These are phyloP conservation scores for Calliopum simillimum DNA, from an alignment of 2,888 invertebrate genomes.

Conservation along the genomic window DNA sequence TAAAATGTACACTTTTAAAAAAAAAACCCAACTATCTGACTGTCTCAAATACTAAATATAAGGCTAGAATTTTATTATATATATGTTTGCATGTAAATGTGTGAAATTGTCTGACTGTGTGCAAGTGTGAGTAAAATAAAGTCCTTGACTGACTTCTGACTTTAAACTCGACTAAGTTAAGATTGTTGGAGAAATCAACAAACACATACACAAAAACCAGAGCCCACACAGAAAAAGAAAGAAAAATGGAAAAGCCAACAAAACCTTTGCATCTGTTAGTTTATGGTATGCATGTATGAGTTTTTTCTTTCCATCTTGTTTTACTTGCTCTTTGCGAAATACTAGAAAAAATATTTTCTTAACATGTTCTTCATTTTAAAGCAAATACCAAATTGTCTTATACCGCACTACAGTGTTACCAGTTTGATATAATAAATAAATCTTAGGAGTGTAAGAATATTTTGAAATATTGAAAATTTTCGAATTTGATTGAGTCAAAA, in stretches of 20 bases:
- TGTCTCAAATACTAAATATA: too few species aligned
- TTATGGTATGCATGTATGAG: not conserved
- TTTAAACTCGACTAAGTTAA: not conserved
- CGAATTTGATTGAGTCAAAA: too few species aligned
- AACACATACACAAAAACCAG: not conserved
- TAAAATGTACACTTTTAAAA: too few species aligned
- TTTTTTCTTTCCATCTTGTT: not conserved
- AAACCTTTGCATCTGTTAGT: not conserved
- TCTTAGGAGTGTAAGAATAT: not conserved
- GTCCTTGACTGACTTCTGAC: not conserved
- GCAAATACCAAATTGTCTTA: too few species aligned
- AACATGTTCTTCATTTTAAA: not conserved
- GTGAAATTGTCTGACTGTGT: conserved; percentile 1
- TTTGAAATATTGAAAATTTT: too few species aligned
- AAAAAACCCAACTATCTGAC: too few species aligned
- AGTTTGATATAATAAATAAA: not conserved
- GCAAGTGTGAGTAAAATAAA: not conserved
- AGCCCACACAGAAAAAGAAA: not conserved
- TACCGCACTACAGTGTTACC: too few species aligned
- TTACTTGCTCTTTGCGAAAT: not conserved
- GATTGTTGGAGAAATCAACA: not conserved
- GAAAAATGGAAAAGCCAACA: too few species aligned
- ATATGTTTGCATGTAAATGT: not conserved
- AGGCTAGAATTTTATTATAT: too few species aligned
- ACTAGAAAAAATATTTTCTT: not conserved